These are phyloP conservation scores for Brachyopa scutellaris DNA, from an alignment of 2,888 invertebrate species.

Conservation along the genomic window DNA sequence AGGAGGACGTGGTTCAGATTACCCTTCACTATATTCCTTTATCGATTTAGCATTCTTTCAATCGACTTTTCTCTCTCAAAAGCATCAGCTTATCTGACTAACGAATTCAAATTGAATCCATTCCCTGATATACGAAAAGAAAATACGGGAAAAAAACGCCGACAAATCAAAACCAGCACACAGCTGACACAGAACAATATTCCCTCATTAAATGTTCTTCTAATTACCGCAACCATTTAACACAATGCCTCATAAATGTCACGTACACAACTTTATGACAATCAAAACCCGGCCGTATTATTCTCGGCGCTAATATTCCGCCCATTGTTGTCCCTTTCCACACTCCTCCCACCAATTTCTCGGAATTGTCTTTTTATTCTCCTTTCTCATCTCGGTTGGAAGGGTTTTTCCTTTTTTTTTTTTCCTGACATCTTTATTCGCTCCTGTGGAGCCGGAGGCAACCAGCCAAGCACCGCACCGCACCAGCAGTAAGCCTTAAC, in stretches of 20 bases:
- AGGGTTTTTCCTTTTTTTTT: not conserved
- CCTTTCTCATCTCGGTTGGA: conserved; percentile 3
- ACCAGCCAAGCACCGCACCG: not conserved
- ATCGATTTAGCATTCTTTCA: no score
- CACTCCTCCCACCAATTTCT: no score
- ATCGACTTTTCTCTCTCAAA: no score
- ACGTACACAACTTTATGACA: conserved; percentile 71
- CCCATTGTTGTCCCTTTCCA: conserved; percentile 37
- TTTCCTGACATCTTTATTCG: conserved; percentile 53
- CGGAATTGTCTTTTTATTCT: conserved; percentile 2
- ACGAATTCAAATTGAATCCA: no score
- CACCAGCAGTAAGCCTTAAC: not conserved
- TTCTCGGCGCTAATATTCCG: conserved; percentile 53
- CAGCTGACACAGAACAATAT: conserved; percentile 42
- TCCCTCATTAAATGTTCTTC: conserved; percentile 64
- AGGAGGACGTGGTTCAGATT: no score
- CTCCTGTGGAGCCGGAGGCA: conserved; percentile 7
- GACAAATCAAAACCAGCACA: conserved; percentile 12
- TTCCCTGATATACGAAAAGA: no score
- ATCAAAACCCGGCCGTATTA: conserved; percentile 68
- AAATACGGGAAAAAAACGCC: not conserved
- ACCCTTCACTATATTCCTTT: no score
- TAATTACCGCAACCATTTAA: conserved; percentile 66
- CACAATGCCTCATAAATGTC: conserved; percentile 71
- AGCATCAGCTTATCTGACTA: no score